Evolutionary conservation across 2,113 vertebrate genomes (phyloP), one percentile per base, ranked within the genome.

Genomic region (Syngnathoides biaculeatus): DNA sequence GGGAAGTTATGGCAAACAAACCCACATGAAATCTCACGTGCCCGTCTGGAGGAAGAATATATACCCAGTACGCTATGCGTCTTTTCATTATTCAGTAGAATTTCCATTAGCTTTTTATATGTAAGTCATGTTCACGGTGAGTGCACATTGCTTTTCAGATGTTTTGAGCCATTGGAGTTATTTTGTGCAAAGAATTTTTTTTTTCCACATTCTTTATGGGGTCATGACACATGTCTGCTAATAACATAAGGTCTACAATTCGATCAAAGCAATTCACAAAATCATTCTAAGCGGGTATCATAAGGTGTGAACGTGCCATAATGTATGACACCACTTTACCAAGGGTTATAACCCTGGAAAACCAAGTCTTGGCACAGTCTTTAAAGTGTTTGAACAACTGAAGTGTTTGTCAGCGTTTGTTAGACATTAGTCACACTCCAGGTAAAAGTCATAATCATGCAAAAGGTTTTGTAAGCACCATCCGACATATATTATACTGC

Each of bases 31-130:
- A 71, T 64, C 38, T 62, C 27, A 68, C 30, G 47, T 61, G 62
- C 67, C 53, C 73, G 73, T 57, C 75, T 74, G 75, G 58, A 56
- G 64, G 75, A 55, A 57, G 60, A 67, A 74, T 70, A 79, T 73
- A 69, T 65, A 65, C 24, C 52, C 52, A 19, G 43, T 55, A 79
- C 79, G 78, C 57, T 72, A 77, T 77, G 58, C 62, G 55, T 78
- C 52, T 69, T 72, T 87, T 76, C 53, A 83, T 83, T 81, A 87
- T 81, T 84, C 61, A 81, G 80, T 68, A 73, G 73, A 65, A 83
- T 79, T 73, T 81, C 74, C 67, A 72, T 72, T 79, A 82, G 82
- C 72, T 69, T 81, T 78, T 79, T 72, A 67, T 43, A 39, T 47
- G 73, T 52, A 71, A 62, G 71, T 68, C 56, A 3, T 38, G 1